Evolutionary conservation across 1,140 invertebrate genomes (phyloP), one percentile per base, ranked within the genome.

Genomic region (Carposina sasakii): DNA sequence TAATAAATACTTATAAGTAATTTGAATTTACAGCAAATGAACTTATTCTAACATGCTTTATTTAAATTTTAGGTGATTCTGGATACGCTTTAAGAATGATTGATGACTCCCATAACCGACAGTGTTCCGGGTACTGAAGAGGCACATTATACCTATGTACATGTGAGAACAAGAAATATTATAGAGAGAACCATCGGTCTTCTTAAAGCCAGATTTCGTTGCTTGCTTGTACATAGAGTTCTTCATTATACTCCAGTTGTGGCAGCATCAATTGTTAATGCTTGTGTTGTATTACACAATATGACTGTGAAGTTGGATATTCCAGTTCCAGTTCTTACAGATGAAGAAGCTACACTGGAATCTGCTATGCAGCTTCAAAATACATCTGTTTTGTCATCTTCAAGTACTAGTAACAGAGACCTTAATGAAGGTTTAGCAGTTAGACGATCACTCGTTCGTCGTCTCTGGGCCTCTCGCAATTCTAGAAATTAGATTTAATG

Each of bases 221-320:
- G 67, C 24, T 42, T 70, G 10, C 46, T 61, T 28, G 63, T 60
- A 19, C 53, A 72, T 26, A 47, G 64, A 16, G 46, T 60, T 15
- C 31, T 73, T 6, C 62, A 61, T 42, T 73, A 73, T 34, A 9
- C 23, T 5, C 67, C 67, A n/a, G 31, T 44, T 19, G 40, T 57
- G n/a, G 70, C 60, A 10, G 62, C 20, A 10, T 51, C 30, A 40
- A 70, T 70, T 40, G 36, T 60, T 34, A 65, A 61, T 52, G 56
- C 63, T 34, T 67, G 65, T 71, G 62, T 56, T 13, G 49, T 68
- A 17, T 53, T 71, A 43, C 67, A 75, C 23, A 75, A 70, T 31
- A 63, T 75, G 47, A 57, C 53, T 28, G 12, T 6, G 6, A 28
- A 12, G 12, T 5, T 12, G 6, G 12, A 28, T 12, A 28, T 28